Evolutionary conservation across 2,113 vertebrate species (phyloP), one percentile per base, ranked within the genome.

Genomic region (Pungitius pungitius): DNA sequence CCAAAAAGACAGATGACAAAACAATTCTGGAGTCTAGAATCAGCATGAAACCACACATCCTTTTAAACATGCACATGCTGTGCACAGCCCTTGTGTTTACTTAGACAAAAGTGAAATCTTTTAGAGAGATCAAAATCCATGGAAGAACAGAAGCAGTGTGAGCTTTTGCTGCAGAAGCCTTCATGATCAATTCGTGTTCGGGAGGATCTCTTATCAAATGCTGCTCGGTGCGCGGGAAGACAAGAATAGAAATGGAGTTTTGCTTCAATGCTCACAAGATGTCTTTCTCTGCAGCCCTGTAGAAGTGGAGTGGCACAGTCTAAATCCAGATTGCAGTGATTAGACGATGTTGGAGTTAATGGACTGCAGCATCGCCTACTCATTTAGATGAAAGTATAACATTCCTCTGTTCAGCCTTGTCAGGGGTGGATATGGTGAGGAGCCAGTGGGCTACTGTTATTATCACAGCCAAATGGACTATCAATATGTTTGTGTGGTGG

Each of bases 171-270:
- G 45, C 4, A 17, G 58, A 73, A 42, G 18, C 52, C 37, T 61
- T 69, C 59, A 61, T 57, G 39, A 84, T 82, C 69, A 62, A 35
- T 66, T 47, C 6, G 22, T 79, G 75, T 69, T 75, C 22, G 14
- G 52, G 54, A 60, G 64, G 47, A 76, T 79, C 59, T 11, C 54
- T 57, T 64, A 30, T 85, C 69, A 73, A 65, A 77, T 47, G 54
- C 57, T 33, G 27, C 69, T 77, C 60, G 40, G 74, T 47, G 62
- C 20, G 33, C 58, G 51, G 58, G 61, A 80, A 54, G 76, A 80
- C 71, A 35, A 80, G 76, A 82, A 82, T 83, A 85, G 70, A 85
- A 80, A 81, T 45, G 10, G 52, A 83, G 78, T 60, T 82, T 80
- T 83, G 65, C 79, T 61, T 67, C 57, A 77, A 24, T 73, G 69